Evolutionary conservation across 2,797 vertebrate species (phyloP).

Genomic region (Echeneis naucrates): DNA sequence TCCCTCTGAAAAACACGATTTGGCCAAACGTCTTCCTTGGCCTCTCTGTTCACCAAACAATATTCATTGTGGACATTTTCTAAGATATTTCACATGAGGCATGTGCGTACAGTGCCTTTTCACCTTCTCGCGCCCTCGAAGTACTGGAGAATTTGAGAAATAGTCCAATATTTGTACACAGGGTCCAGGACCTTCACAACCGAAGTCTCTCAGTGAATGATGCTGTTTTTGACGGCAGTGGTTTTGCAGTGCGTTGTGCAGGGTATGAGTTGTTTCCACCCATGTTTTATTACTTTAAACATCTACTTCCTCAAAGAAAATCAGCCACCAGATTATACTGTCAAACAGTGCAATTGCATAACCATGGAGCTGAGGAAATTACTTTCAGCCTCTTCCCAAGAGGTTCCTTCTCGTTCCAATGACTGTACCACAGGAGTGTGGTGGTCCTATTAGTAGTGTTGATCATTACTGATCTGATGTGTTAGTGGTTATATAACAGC

Average conservation of each 20-base stretch:
- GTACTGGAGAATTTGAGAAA: background rate
- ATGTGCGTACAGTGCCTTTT: background rate
- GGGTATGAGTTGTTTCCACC: background rate
- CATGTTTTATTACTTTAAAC: background rate
- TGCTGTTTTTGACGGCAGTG: background rate
- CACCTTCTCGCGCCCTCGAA: background rate
- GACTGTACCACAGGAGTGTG: constrained; percentile 16
- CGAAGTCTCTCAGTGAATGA: background rate
- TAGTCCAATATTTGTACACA: background rate
- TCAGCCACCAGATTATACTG: background rate
- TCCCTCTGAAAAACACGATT: background rate
- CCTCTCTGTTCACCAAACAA: background rate
- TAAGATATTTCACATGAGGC: background rate
- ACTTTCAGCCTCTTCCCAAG: background rate
- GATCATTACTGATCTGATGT: constrained; percentile 59
- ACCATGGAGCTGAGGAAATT: background rate
- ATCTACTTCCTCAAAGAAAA: background rate
- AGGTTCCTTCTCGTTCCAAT: constrained; percentile 19
- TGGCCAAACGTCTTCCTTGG: background rate
- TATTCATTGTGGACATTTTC: background rate
- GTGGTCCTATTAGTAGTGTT: constrained; percentile 47
- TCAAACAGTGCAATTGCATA: background rate
- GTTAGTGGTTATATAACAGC: constrained; percentile 47
- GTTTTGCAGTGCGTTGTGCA: background rate
- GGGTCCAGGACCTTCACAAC: background rate